Evolutionary conservation across 2,113 vertebrate species (phyloP), one percentile per base, ranked within the genome.

Genomic region (Thunnus thynnus): DNA sequence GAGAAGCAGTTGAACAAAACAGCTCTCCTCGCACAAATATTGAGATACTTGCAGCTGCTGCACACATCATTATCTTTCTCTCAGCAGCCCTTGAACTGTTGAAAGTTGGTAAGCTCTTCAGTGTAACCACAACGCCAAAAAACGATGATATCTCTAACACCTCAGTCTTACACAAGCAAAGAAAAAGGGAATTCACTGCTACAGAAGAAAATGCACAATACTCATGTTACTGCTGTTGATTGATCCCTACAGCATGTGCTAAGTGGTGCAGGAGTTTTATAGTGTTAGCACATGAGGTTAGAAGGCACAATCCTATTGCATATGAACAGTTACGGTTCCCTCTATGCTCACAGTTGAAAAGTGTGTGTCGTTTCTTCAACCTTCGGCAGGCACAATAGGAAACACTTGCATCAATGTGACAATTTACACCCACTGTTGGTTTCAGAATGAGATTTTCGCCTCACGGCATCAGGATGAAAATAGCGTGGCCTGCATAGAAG

Each of bases 401-500:
- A 67, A 51, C 67, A 16, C 17, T 82, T 71, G 32, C 75, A 58
- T 52, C 54, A 83, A 88, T 75, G 89, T 93, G 89, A 90, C 48
- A 76, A 50, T 89, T 58, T 62, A 65, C 84, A 32, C 88, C 84
- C 73, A 51, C 84, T 91, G 81, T 84, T 46, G 52, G 60, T 92
- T 91, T 76, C 96, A 99, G 98, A 99, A 99, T 79, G 98, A 99
- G 95, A 99, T 99, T 88, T 99, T 99, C 73, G 98, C 98, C 6
- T 99, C 98, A 63, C 95, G 98, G 86, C 98, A 99, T 94, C 98
- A 99, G 93, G 98, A 99, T 46, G 98, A 99, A 87, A 99, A 99
- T 94, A 99, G 98, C n/a, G 97, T 99, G 75, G 98, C 98, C 91
- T 99, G 98, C 93, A 99, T 99, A 16, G 98, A 99, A 92, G 98